These are phyloP conservation scores for Apostichopus parvimensis DNA, from an alignment of 35 echinoderm and acorn worm genomes.

Conservation along the genomic window DNA sequence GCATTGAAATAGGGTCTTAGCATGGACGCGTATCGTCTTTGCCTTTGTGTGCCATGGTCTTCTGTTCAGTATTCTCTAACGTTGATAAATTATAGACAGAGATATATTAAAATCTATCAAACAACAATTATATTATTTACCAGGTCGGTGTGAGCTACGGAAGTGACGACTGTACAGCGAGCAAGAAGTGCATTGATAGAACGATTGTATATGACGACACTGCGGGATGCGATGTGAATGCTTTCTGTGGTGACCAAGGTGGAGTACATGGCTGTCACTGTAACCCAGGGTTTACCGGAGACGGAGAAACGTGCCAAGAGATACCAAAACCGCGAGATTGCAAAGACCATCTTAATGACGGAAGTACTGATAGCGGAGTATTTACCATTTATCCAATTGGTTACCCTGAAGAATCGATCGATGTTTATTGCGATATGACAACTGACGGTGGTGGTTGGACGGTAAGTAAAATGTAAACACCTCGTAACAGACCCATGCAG, in stretches of 20 bases:
- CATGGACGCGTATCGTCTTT: too few relatives aligned
- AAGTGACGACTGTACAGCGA: too few relatives aligned
- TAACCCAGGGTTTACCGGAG: not conserved
- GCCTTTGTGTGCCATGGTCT: too few relatives aligned
- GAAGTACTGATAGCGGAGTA: not conserved
- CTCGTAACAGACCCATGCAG: too few relatives aligned
- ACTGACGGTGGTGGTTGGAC: slow-evolving; percentile 76
- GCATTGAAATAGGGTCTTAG: too few relatives aligned
- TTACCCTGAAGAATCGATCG: slow-evolving; percentile 16
- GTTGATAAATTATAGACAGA: too few relatives aligned
- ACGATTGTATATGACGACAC: too few relatives aligned
- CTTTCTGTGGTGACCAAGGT: not conserved
- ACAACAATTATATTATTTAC: too few relatives aligned
- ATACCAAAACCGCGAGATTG: not conserved
- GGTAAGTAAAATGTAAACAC: slow-evolving; percentile 34
- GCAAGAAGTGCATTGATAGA: too few relatives aligned
- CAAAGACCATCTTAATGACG: not conserved
- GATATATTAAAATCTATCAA: too few relatives aligned
- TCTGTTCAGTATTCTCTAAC: too few relatives aligned
- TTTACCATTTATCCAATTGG: not conserved
- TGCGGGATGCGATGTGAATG: not conserved
- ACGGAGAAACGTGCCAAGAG: not conserved
- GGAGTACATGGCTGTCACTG: not conserved
- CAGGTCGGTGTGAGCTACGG: too few relatives aligned
- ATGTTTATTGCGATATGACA: slow-evolving; percentile 62